Evolutionary conservation across 2,113 vertebrate species (phyloP).

Genomic region (Oncorhynchus tshawytscha): DNA sequence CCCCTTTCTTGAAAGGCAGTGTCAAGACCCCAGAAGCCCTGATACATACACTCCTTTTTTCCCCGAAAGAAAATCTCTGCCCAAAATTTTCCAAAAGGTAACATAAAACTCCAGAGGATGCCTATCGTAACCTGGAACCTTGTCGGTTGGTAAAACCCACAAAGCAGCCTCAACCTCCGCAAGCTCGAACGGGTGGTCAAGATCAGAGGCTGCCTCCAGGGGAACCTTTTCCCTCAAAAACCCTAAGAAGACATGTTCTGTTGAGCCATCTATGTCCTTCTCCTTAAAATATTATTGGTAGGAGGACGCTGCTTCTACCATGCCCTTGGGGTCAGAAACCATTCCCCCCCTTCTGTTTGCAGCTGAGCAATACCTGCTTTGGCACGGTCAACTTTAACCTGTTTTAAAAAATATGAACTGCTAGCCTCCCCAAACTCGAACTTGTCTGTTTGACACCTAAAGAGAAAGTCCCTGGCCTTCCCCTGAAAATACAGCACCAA

Average conservation of each 20-base stretch:
- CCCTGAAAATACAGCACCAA: background rate
- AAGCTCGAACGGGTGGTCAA: background rate
- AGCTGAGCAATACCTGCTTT: background rate
- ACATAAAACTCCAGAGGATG: background rate
- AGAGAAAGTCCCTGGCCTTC: background rate
- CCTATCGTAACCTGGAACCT: background rate
- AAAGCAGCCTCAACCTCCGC: background rate
- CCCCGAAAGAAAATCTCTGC: background rate
- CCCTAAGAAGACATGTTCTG: background rate
- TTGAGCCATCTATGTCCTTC: background rate
- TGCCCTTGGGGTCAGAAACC: background rate
- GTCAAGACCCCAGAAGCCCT: background rate
- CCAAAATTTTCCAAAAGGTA: background rate
- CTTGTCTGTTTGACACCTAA: background rate
- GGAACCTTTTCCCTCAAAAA: background rate
- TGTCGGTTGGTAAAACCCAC: background rate
- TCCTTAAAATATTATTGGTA: background rate
- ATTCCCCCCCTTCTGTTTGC: too few species aligned
- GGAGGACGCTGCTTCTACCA: background rate
- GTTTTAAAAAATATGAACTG: background rate
- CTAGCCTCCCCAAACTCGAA: background rate
- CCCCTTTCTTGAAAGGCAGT: constrained; percentile 13
- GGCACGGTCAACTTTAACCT: background rate
- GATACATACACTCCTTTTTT: background rate
- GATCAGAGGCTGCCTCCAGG: too few species aligned